Conservation (phyloP, 2,113 vertebrate species). For the Todiramphus chloris region DNA sequence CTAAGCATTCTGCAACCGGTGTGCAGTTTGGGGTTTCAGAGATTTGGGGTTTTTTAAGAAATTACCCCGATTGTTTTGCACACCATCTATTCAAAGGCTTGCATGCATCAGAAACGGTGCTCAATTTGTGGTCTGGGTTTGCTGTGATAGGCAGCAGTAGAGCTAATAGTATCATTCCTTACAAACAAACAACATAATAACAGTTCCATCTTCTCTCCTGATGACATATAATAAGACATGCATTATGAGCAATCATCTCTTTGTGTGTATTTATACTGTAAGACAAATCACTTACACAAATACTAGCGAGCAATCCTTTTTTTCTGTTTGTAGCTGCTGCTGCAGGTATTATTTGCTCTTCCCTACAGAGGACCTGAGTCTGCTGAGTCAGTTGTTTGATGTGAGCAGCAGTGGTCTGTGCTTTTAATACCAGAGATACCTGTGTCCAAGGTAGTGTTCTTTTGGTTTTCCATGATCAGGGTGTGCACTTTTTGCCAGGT, state of each 20-base stretch:
- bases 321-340: background rate
- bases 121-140: background rate
- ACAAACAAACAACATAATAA: background rate
- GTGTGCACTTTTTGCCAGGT: background rate
- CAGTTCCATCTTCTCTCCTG: background rate
- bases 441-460: background rate
- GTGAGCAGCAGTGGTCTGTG: background rate
- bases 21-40: background rate
- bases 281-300: slow-evolving; percentile 31
- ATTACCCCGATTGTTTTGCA: background rate
- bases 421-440: background rate
- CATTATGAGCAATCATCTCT: slow-evolving; percentile 44
- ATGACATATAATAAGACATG: slow-evolving; percentile 34
- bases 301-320: background rate
- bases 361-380: background rate
- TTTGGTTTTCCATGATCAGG: background rate
- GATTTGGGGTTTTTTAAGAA: background rate
- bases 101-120: background rate
- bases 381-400: background rate
- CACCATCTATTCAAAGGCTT: background rate
- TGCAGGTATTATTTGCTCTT: background rate
- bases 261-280: slow-evolving; percentile 15
- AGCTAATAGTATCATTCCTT: background rate
- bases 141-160: background rate
- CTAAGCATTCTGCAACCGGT: background rate